Base-by-base conservation (phyloP, 2,888 invertebrate genomes). In the Fragum fragum region DNA sequence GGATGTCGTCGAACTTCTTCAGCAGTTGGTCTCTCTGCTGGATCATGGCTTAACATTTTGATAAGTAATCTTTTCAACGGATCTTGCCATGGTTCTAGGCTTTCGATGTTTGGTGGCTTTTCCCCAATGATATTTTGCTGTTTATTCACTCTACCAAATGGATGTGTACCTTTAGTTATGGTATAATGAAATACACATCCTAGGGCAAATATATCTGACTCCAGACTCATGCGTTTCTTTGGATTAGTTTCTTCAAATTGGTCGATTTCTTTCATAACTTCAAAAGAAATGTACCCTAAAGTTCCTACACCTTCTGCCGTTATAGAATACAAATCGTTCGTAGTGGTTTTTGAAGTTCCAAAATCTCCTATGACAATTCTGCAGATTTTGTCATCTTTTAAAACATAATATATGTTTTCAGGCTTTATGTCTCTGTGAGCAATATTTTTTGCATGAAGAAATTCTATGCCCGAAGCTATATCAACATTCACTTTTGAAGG, bases 401-500 rank as follows among this genome's bases (percentile, higher is more conserved):
- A 11, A 3, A 69, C 1, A 28, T 9, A 69, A 11, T 52, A 47
- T 29, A 69, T 42, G 28, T 69, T 69, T 69, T 69, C 52, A 7
- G 69, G 69, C 52, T 69, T 69, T 14, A 69, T n/a, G n/a, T 69
- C 69, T 26, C 69, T 26, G 28, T 69, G 69, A n/a, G 52, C 69
- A 23, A 69, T 52, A 2, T 69, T 69, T 28, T 52, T 26, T 9
- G 52, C 39, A 52, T 69, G 69, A n/a, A 69, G 28, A 47, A 47
- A 69, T 18, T 47, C 47, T 1, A 69, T 26, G 14, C 69, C 69
- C 1, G 29, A 52, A 16, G 69, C 69, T n/a, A 69, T 69, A 52
- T 42, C 47, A 16, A 18, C 52, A 16, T 47, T 52, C 1, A 69
- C 69, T 18, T 28, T 42, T n/a, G 23, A 23, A 11, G 69, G 52